Conservation (phyloP, 2,888 invertebrate genomes). For the Drosophila mulleri region DNA sequence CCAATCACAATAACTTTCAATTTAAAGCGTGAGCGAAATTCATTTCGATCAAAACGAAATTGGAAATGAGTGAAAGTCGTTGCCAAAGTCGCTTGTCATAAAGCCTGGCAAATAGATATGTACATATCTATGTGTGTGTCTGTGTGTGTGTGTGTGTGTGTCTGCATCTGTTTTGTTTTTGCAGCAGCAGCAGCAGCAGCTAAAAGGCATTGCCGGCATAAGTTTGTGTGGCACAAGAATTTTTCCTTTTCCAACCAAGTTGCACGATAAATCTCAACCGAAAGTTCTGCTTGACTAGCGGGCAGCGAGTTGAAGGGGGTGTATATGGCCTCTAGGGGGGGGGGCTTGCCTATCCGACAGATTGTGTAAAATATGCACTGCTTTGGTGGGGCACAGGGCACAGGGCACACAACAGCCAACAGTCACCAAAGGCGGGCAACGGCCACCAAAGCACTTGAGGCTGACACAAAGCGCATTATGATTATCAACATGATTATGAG, state of each 20-base stretch:
- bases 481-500: slow-evolving; percentile 65
- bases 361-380: slow-evolving; percentile 74
- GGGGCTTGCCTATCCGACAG: slow-evolving; percentile 24
- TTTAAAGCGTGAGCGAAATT: slow-evolving; percentile 27
- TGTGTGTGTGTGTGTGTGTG: slow-evolving; percentile 3
- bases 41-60: slow-evolving; percentile 31
- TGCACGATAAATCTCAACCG: slow-evolving; percentile 69
- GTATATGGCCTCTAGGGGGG: not conserved
- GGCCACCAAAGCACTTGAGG: slow-evolving; percentile 51
- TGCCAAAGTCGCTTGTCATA: slow-evolving; percentile 35
- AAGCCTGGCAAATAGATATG: slow-evolving; percentile 20
- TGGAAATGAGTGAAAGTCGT: slow-evolving; percentile 34
- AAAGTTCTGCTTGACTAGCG: slow-evolving; percentile 58
- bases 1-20: slow-evolving; percentile 31
- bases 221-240: slow-evolving; percentile 52
- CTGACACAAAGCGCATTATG: slow-evolving; percentile 76
- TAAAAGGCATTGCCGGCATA: slow-evolving; percentile 71
- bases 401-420: slow-evolving; percentile 25
- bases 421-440: slow-evolving; percentile 29
- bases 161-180: slow-evolving; percentile 30
- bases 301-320: not conserved
- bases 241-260: slow-evolving; percentile 57
- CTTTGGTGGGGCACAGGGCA: slow-evolving; percentile 39
- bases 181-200: slow-evolving; percentile 13
- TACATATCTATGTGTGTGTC: not conserved